These are phyloP conservation scores for Cacoxenus indagator DNA, from an alignment of 2,888 invertebrate genomes.

Conservation along the genomic window DNA sequence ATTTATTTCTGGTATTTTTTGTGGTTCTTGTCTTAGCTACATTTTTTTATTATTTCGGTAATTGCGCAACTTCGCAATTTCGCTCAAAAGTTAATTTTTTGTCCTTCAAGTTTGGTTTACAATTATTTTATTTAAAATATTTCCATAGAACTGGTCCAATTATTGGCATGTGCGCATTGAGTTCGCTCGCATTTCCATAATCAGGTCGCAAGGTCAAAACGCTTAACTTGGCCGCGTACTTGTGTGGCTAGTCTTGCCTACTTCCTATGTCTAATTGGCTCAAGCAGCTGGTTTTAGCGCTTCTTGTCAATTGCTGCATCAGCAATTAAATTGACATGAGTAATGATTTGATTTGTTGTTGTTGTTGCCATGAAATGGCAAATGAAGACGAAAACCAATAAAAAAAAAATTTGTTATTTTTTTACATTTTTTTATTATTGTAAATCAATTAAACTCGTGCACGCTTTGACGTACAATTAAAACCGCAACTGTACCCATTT, in stretches of 20 bases:
- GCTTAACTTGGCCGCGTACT: neutral
- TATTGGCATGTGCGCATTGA: neutral
- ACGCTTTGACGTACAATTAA: neutral
- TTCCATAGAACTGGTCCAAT: neutral
- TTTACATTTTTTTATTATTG: neutral
- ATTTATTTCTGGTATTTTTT: neutral
- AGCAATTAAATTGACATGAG: constrained; percentile 23
- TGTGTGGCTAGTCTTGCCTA: neutral
- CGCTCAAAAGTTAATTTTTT: neutral
- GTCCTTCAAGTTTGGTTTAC: neutral
- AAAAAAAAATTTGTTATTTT: neutral
- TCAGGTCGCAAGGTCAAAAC: constrained; percentile 1
- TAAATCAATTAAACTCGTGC: neutral
- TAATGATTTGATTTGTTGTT: constrained; percentile 53
- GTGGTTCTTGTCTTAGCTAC: neutral
- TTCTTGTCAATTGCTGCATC: neutral
- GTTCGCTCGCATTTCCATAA: neutral
- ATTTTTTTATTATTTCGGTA: neutral
- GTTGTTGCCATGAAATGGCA: neutral
- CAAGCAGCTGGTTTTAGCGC: neutral
- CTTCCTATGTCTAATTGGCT: neutral
- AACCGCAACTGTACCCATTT: constrained; percentile 4
- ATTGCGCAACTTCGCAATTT: neutral
- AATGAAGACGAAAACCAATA: neutral
- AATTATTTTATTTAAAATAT: neutral